Base-by-base conservation (phyloP, 1,140 invertebrate genomes). In the Asobara japonica region DNA sequence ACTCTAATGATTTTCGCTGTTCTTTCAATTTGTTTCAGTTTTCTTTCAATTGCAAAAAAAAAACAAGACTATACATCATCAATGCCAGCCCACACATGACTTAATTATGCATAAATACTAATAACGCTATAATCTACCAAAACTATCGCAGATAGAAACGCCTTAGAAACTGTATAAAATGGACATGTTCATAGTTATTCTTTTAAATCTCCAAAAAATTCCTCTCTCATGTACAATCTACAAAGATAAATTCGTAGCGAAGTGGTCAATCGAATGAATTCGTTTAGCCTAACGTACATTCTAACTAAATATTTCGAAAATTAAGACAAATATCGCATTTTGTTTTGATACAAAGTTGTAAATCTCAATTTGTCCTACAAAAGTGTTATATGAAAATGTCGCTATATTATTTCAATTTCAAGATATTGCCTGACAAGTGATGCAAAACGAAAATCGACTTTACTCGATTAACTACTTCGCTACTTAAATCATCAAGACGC, bases 121-220 rank as follows among this genome's bases (percentile, higher is more conserved):
- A 56, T 56, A 1, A 56, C 25, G 51, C 22, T 56, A 56, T 27
- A 10, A 20, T 10, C 51, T 56, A 56, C 60, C 29, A 60, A n/a
- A 74, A 80, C 78, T 85, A 87, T 82, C 76, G 78, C 76, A 80
- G 77, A 81, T 86, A 85, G 81, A 87, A 87, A 86, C n/a, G 76
- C 77, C 79, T 86, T 86, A 86, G 79, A 86, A 87, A 87, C 72
- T 71, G 86, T 87, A 86, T 83, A 86, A 87, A 87, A 86, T 85
- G 82, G 84, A 81, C 79, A 83, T 78, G 70, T 80, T 76, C 66
- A 65, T 20, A 29, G 33, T 25, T 68, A n/a, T 13, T 10, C 38
- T 48, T 30, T n/a, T 69, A 8, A 45, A 36, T 45, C 64, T 72
- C 36, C 64, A 48, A 71, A 69, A 65, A 66, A 18, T 22, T 25